Conservation (phyloP, 2,888 invertebrate species). For the Noctua comes region DNA sequence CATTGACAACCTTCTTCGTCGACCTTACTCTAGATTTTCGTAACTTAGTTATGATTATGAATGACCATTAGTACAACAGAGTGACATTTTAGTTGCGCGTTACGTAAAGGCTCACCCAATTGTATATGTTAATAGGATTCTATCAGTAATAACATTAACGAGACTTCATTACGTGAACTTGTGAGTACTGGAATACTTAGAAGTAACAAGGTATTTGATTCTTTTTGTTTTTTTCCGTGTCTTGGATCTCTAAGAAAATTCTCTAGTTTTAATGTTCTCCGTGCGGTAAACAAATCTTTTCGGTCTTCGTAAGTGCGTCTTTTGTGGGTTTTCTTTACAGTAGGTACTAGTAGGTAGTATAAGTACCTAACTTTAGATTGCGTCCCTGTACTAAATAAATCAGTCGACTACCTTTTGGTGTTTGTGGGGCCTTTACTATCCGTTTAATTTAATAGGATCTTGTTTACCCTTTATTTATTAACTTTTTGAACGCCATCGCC, state of each 20-base stretch:
- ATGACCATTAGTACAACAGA: slow-evolving; percentile 24
- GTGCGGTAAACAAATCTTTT: neutral
- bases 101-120: slow-evolving; percentile 73
- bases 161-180: slow-evolving; percentile 63
- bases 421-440: neutral
- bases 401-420: neutral
- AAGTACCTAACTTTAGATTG: neutral
- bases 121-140: slow-evolving; percentile 77
- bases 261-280: neutral
- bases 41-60: slow-evolving; percentile 54
- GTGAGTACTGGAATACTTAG: slow-evolving; percentile 43
- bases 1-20: slow-evolving; percentile 14
- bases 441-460: neutral
- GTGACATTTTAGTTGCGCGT: slow-evolving; percentile 62
- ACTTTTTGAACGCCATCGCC: no score
- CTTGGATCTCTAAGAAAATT: neutral
- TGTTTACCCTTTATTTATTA: neutral
- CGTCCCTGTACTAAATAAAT: neutral
- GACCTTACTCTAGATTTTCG: slow-evolving; percentile 54
- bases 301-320: no score
- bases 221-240: neutral
- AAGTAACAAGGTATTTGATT: slow-evolving; percentile 31
- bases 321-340: neutral
- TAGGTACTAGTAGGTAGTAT: neutral
- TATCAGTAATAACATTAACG: slow-evolving; percentile 77